Conservation (phyloP, 2,888 invertebrate species). For the Linyphia triangularis region DNA sequence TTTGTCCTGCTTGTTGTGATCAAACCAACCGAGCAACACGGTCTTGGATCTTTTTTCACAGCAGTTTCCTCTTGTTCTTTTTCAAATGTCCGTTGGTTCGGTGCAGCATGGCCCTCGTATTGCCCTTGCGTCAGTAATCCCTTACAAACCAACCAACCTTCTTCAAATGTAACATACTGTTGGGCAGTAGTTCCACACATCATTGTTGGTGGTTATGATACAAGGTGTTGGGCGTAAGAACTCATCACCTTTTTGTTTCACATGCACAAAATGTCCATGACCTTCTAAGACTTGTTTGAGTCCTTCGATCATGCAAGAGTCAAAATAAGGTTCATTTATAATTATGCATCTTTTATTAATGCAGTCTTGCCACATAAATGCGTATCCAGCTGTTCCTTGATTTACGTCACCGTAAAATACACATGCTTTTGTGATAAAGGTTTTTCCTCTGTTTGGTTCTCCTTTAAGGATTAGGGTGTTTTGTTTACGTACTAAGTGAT, state of each 20-base stretch:
- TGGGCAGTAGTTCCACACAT: conserved; percentile 13
- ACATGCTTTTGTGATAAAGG: not conserved
- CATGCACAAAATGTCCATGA: conserved; percentile 5
- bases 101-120: not conserved
- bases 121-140: too few relatives aligned
- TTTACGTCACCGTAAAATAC: conserved; percentile 19
- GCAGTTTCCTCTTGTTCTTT: not conserved
- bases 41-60: not conserved
- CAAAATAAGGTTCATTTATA: conserved; percentile 41
- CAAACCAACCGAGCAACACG: not conserved
- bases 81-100: too few relatives aligned
- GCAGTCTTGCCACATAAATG: conserved; percentile 43
- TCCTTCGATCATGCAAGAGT: conserved; percentile 3
- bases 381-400: conserved; percentile 9
- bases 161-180: not conserved
- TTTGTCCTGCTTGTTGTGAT: not conserved
- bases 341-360: conserved; percentile 25
- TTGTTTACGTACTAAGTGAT: not conserved
- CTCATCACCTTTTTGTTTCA: not conserved
- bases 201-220: not conserved
- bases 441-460: not conserved
- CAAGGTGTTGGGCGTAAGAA: conserved; percentile 5
- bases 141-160: too few relatives aligned
- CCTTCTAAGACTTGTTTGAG: conserved; percentile 30
- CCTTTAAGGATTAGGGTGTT: not conserved